Evolutionary conservation across 1,140 invertebrate species (phyloP).

Genomic region (Drosophila biarmipes): DNA sequence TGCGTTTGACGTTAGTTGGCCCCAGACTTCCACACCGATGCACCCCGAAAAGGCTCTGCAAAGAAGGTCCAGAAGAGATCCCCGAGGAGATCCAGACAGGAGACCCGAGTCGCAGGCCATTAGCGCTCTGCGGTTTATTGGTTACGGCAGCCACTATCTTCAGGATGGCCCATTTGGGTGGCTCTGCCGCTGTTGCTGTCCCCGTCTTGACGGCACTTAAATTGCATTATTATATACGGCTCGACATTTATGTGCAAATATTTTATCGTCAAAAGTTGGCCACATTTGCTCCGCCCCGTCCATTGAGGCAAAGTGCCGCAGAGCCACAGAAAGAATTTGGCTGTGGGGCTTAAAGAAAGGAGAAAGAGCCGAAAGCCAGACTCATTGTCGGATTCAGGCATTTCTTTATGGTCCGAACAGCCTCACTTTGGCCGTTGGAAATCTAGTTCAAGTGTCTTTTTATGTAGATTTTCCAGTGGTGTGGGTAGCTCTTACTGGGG

Average conservation of each 20-base stretch:
- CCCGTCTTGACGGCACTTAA: slow-evolving; percentile 54
- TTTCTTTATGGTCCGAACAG: slow-evolving; percentile 39
- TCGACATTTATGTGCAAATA: slow-evolving; percentile 82
- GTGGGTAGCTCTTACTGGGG: slow-evolving; percentile 2
- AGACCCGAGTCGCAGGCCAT: slow-evolving; percentile 40
- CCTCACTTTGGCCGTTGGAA: slow-evolving; percentile 35
- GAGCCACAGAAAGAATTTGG: slow-evolving; percentile 34
- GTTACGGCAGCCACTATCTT: slow-evolving; percentile 60
- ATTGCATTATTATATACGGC: slow-evolving; percentile 79
- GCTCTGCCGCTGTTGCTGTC: slow-evolving; percentile 6
- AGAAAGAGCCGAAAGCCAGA: slow-evolving; percentile 10
- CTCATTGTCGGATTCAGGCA: slow-evolving; percentile 28
- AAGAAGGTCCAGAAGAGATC: background rate
- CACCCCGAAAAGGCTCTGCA: slow-evolving; percentile 21
- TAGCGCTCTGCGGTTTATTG: slow-evolving; percentile 78
- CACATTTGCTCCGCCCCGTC: slow-evolving; percentile 29
- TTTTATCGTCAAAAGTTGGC: slow-evolving; percentile 75
- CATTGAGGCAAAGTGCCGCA: slow-evolving; percentile 26
- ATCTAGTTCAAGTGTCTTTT: slow-evolving; percentile 74
- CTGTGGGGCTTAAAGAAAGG: slow-evolving; percentile 5
- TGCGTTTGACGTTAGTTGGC: slow-evolving; percentile 73
- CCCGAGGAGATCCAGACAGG: slow-evolving; percentile 5
- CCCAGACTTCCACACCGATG: slow-evolving; percentile 54
- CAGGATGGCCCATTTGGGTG: slow-evolving; percentile 30
- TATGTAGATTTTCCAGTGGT: slow-evolving; percentile 64